A percentile compares a stretch with the other conserved stretches of the same genome.
Evolutionary conservation across 2,888 invertebrate genomes (phyloP).

Genomic region (Drosophila recens): DNA sequence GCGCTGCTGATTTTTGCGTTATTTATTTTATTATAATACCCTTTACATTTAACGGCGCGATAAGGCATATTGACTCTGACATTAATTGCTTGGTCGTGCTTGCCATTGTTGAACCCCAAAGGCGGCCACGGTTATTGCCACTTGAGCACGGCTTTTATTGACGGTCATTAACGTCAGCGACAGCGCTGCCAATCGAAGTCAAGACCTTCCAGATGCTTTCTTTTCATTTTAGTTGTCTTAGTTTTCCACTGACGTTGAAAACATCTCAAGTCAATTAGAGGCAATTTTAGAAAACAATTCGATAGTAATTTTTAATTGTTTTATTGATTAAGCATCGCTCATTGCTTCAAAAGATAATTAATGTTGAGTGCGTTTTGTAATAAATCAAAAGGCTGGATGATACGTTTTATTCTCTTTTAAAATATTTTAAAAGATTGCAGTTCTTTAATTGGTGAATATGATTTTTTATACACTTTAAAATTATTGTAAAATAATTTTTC

Average conservation of each 20-base stretch:
- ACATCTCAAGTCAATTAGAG: constrained; percentile 22
- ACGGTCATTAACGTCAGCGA: constrained; percentile 75
- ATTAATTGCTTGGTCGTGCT: constrained; percentile 68
- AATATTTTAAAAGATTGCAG: too few species aligned
- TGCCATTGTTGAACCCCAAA: constrained; percentile 43
- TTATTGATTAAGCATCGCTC: neutral
- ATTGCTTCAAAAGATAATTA: neutral
- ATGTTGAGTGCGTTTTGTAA: neutral
- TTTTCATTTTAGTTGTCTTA: constrained; percentile 10
- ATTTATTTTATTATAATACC: constrained; percentile 80
- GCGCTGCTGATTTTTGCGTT: constrained; percentile 77
- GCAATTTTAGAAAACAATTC: constrained; percentile 3
- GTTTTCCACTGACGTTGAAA: constrained; percentile 4
- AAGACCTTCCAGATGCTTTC: constrained; percentile 4
- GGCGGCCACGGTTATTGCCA: constrained; percentile 61
- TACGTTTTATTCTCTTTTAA: too few species aligned
- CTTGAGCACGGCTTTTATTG: constrained; percentile 78
- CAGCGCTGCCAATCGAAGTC: constrained; percentile 33
- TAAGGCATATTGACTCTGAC: constrained; percentile 80
- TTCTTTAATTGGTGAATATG: too few species aligned
- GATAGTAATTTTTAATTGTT: constrained; percentile 18
- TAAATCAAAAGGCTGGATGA: neutral
- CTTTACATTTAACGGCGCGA: constrained; percentile 77
- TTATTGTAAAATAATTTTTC: too few species aligned
- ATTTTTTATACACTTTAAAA: too few species aligned